Conservation (phyloP, 2,797 vertebrate species). For the Arnoldichthys spilopterus region DNA sequence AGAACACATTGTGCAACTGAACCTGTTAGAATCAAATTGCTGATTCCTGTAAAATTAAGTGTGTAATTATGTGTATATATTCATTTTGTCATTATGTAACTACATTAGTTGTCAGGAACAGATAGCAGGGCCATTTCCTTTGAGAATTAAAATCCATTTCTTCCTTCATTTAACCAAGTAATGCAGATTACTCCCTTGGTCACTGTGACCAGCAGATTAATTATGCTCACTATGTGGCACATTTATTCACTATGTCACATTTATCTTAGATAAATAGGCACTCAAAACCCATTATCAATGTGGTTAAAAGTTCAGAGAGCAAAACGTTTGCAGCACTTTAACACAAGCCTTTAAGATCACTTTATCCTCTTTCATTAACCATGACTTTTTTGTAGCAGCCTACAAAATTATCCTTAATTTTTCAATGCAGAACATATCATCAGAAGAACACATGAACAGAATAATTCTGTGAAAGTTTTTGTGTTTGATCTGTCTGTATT, state of each 20-base stretch:
- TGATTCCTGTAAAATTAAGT: not conserved
- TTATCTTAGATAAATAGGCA: not conserved
- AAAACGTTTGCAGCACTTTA: not conserved
- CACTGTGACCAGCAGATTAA: not conserved
- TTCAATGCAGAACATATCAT: not conserved
- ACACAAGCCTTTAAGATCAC: not conserved
- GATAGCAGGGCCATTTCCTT: not conserved
- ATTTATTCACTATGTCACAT: not conserved
- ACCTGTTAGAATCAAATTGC: conserved; percentile 1
- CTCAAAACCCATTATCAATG: not conserved
- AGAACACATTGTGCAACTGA: not conserved
- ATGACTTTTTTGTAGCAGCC: not conserved
- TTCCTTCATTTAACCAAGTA: conserved; percentile 20
- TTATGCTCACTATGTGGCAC: not conserved
- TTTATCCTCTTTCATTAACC: not conserved
- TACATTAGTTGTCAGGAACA: not conserved
- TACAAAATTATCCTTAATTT: not conserved
- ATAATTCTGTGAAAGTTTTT: too few species aligned
- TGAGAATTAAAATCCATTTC: conserved; percentile 3
- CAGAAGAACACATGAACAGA: too few species aligned
- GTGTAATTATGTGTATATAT: conserved; percentile 16
- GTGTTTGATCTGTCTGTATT: not conserved
- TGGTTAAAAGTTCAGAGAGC: not conserved
- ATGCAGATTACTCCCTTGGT: not conserved
- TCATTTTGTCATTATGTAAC: conserved; percentile 15